A percentile compares a stretch with the other conserved stretches of the same genome.
Conservation (phyloP, 2,797 vertebrate species). For the Crenichthys baileyi region DNA sequence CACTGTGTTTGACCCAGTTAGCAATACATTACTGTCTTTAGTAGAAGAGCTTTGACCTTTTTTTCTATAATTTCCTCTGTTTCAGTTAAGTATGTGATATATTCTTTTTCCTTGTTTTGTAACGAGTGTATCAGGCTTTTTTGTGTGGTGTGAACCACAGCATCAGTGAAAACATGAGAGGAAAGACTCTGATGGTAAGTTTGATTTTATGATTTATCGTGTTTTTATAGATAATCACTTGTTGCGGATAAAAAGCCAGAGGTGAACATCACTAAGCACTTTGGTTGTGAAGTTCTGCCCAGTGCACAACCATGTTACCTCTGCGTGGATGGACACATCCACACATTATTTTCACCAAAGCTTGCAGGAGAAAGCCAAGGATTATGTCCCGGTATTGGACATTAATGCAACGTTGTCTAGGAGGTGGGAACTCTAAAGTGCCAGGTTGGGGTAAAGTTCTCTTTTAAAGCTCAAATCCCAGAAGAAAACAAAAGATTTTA, state of each 20-base stretch:
- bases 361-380: no score
- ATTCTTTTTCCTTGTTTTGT: background rate
- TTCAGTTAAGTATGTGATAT: background rate
- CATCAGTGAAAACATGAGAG: background rate
- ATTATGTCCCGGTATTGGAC: no score
- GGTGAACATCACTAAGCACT: background rate
- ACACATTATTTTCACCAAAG: no score
- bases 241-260: background rate
- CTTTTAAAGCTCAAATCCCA: no score
- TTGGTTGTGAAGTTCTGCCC: background rate
- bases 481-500: no score
- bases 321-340: background rate
- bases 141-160: background rate
- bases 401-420: no score
- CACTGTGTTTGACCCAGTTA: background rate
- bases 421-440: no score
- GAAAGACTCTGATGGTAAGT: background rate
- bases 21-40: background rate
- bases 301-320: background rate
- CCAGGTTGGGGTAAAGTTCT: no score
- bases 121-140: background rate
- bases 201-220: no score
- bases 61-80: background rate
- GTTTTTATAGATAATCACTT: background rate
- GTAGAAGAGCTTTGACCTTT: background rate